Conservation (phyloP, 2,888 invertebrate genomes). For the Hirtodrosophila trivittata region DNA sequence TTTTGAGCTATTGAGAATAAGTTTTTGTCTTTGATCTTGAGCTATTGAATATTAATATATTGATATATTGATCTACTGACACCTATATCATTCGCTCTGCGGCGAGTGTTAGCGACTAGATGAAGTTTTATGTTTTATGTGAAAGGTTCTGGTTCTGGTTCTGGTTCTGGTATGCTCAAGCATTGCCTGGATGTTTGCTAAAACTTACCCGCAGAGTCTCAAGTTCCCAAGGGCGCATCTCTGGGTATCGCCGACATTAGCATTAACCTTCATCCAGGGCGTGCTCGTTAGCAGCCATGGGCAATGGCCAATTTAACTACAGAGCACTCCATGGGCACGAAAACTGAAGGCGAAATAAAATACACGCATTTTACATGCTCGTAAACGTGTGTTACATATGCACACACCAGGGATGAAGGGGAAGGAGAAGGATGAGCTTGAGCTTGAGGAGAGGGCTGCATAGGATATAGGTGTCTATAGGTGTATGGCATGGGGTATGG, state of each 20-base stretch:
- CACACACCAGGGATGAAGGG: conserved; percentile 11
- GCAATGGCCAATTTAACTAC: conserved; percentile 56
- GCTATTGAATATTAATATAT: conserved; percentile 16
- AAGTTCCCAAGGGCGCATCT: conserved; percentile 36
- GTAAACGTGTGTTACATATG: conserved; percentile 78
- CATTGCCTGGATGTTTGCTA: conserved; percentile 5
- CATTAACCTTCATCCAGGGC: conserved; percentile 52
- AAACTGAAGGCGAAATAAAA: conserved; percentile 68
- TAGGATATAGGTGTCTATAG: background rate
- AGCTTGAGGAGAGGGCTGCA: background rate
- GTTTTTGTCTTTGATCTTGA: too few relatives aligned
- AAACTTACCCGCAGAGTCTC: conserved; percentile 9
- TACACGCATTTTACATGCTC: conserved; percentile 78
- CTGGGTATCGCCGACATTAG: conserved; percentile 41
- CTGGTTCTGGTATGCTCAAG: conserved; percentile 9
- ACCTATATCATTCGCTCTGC: background rate
- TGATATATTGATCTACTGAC: conserved; percentile 13
- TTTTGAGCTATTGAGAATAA: too few relatives aligned
- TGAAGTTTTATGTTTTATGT: conserved; percentile 25
- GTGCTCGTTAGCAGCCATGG: conserved; percentile 67
- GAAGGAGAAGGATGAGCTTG: background rate
- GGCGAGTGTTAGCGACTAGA: background rate
- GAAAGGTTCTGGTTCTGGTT: background rate
- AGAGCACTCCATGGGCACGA: conserved; percentile 47
- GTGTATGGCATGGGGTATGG: conserved; percentile 7